These are phyloP conservation scores for Neoascia interrupta DNA, from an alignment of 2,888 invertebrate species.

Conservation along the genomic window DNA sequence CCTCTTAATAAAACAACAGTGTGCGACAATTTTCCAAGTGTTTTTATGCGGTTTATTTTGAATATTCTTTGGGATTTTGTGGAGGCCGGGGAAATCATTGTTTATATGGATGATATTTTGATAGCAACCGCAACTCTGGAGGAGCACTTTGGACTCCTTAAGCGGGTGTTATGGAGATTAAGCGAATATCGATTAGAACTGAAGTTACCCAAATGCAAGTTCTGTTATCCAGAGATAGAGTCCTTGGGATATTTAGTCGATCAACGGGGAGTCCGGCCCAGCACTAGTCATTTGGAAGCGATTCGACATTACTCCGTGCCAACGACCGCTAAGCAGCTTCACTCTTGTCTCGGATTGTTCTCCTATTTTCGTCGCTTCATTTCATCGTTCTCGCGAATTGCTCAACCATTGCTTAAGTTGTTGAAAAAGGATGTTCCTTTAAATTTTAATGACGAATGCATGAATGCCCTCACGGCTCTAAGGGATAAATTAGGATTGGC, in stretches of 20 bases:
- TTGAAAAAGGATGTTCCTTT: slow-evolving; percentile 7
- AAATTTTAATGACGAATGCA: background rate
- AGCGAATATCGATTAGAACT: slow-evolving; percentile 13
- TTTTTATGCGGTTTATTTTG: slow-evolving; percentile 52
- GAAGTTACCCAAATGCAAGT: slow-evolving; percentile 3
- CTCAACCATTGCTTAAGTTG: slow-evolving; percentile 5
- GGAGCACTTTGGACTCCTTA: slow-evolving; percentile 16
- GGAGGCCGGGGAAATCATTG: slow-evolving; percentile 14
- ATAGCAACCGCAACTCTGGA: slow-evolving; percentile 2
- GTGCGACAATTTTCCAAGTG: slow-evolving; percentile 57
- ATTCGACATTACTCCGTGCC: slow-evolving; percentile 17
- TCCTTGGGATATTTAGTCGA: background rate
- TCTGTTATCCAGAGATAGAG: background rate
- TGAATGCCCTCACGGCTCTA: background rate
- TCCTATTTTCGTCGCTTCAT: slow-evolving; percentile 14
- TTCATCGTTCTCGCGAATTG: slow-evolving; percentile 11
- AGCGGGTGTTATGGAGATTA: slow-evolving; percentile 8
- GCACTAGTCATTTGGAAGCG: slow-evolving; percentile 11
- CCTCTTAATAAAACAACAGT: slow-evolving; percentile 33
- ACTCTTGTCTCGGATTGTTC: slow-evolving; percentile 5
- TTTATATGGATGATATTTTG: slow-evolving; percentile 23
- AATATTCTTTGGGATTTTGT: slow-evolving; percentile 5
- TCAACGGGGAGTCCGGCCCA: slow-evolving; percentile 3
- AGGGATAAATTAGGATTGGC: slow-evolving; percentile 2
- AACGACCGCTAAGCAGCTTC: slow-evolving; percentile 4